Evolutionary conservation across 2,888 invertebrate species (phyloP), one percentile per base, ranked within the genome.

Genomic region (Pinctada fucata): DNA sequence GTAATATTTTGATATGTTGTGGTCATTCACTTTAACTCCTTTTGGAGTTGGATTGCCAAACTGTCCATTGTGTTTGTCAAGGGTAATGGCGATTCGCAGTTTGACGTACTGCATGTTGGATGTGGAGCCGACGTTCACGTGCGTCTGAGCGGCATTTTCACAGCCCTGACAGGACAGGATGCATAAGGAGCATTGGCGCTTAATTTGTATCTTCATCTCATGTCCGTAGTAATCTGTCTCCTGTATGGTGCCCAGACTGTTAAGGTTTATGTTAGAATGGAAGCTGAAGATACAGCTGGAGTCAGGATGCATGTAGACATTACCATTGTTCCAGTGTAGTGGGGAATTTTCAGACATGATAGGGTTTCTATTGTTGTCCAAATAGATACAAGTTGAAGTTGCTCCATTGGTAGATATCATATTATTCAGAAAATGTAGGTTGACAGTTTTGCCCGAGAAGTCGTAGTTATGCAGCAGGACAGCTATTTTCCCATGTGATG

Each of bases 211-310:
- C 4, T 48, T 63, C 48, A 70, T 58, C 1, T 58, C 67, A 8
- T 76, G 52, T n/a, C 69, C 68, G 47, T 76, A 76, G 47, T 76
- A 70, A 5, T 52, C 70, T 10, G 13, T 52, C 49, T 70, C 69
- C 6, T 70, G 47, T 45, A 70, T 45, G 50, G 70, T 70, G 3
- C 45, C 45, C 5, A 70, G 8, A 13, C 8, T 47, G 16, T 49
- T 8, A 10, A 70, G 63, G 47, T 76, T 76, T 4, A 47, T n/a
- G n/a, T 47, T 50, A 2, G 76, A n/a, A 8, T 63, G 10, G 45
- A 76, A 58, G 2, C 16, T n/a, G 49, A 70, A 68, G 51, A 69
- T 58, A 47, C 76, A 76, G 47, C 69, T 69, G 48, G 63, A 8
- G n/a, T 76, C 76, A 13, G 70, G n/a, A 0, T 58, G 76, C 13